Evolutionary conservation across 2,113 vertebrate species (phyloP).

Genomic region (Rhodinocichla rosea): DNA sequence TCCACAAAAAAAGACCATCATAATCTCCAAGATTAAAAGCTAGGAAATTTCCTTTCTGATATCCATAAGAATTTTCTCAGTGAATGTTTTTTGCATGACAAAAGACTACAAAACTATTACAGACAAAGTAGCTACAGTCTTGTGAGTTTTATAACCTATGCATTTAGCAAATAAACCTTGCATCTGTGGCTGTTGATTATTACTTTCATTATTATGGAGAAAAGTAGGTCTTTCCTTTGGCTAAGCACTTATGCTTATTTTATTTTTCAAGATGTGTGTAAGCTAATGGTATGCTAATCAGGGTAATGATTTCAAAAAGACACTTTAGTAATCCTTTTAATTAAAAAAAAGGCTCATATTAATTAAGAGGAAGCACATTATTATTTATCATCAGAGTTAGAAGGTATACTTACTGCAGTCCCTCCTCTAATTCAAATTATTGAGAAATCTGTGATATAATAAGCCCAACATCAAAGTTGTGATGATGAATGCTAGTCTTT

Average conservation of each 20-base stretch:
- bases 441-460: neutral
- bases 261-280: neutral
- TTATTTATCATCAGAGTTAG: slow-evolving; percentile 22
- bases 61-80: neutral
- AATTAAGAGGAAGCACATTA: slow-evolving; percentile 10
- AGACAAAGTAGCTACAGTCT: neutral
- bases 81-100: neutral
- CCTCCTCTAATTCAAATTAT: neutral
- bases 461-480: neutral
- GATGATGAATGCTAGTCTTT: neutral
- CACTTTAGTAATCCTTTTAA: slow-evolving; percentile 27
- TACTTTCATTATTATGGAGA: neutral
- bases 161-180: neutral
- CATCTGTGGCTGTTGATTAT: neutral
- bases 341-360: neutral
- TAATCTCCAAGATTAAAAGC: neutral
- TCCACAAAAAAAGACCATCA: neutral
- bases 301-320: slow-evolving; percentile 40
- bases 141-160: neutral
- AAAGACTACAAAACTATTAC: neutral
- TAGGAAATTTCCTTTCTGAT: neutral
- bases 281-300: slow-evolving; percentile 29
- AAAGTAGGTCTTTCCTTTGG: neutral
- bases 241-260: neutral
- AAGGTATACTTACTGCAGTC: neutral